Evolutionary conservation across 2,888 invertebrate genomes (phyloP).

Genomic region (Scotopteryx bipunctaria): DNA sequence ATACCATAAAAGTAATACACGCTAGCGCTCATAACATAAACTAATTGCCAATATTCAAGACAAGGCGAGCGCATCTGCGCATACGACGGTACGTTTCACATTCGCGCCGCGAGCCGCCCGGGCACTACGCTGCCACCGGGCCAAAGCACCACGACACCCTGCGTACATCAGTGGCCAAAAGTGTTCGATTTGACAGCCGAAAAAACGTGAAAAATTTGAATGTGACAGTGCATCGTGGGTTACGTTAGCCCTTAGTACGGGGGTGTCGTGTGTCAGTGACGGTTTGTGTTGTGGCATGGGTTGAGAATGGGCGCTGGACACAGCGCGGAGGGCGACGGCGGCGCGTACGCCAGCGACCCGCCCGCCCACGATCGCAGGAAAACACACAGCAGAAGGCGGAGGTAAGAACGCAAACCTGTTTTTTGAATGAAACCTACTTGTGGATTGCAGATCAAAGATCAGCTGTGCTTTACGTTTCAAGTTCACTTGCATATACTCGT

Average conservation of each 20-base stretch:
- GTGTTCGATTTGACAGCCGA: constrained; percentile 8
- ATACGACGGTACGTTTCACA: constrained; percentile 78
- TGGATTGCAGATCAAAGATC: neutral
- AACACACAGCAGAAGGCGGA: constrained; percentile 70
- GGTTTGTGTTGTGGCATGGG: constrained; percentile 77
- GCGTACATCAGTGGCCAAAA: constrained; percentile 16
- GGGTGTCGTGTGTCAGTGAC: constrained; percentile 72
- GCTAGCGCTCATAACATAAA: constrained; percentile 57
- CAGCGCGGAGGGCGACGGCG: constrained; percentile 77
- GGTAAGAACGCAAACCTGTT: too few relatives aligned
- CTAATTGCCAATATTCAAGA: constrained; percentile 65
- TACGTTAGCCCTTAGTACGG: constrained; percentile 35
- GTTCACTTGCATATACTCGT: too few relatives aligned
- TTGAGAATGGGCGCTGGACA: constrained; percentile 79
- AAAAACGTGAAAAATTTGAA: constrained; percentile 14
- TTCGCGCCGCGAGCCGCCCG: constrained; percentile 70
- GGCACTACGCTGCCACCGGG: constrained; percentile 62
- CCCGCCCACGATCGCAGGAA: constrained; percentile 72
- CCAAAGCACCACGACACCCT: constrained; percentile 60
- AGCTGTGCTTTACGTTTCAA: too few relatives aligned
- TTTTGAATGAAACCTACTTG: neutral
- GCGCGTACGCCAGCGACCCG: constrained; percentile 79
- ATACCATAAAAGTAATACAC: constrained; percentile 28
- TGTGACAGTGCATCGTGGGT: constrained; percentile 21
- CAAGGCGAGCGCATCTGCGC: constrained; percentile 61